Base-by-base conservation (phyloP, 2,113 vertebrate species). In the Xiphophorus hellerii region DNA sequence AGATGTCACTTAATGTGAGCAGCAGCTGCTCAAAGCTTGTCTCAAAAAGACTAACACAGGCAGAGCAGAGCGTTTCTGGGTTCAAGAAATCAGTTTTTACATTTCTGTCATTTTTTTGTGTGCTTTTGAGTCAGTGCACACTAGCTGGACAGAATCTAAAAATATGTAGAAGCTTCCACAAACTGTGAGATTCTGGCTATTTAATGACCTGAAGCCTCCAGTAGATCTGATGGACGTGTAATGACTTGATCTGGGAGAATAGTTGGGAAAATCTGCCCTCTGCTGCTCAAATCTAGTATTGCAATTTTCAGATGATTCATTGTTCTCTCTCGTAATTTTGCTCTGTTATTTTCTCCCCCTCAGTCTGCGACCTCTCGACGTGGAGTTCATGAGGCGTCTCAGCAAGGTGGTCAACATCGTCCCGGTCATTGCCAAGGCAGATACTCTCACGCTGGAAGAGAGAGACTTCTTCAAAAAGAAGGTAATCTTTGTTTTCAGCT, bases 361-460 rank as follows among this genome's bases (percentile, higher is more conserved):
- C 90, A 98, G 98, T 80, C 96, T 99, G 58, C 93, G 98, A 74
- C 97, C 97, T n/a, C 84, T 99, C 29, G 98, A 99, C 88, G 97
- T 99, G 4, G 98, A 98, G 90, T 99, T 99, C 90, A 99, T 99
- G 98, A 96, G 97, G 68, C 97, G 97, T 66, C 95, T 99, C 60
- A 99, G 98, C 93, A 99, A 99, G 86, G 98, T 99, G 80, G 98
- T 99, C 81, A 99, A 99, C 93, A 98, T 99, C 0, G 98, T 99
- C 29, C 98, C 98, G 0, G 97, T 99, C 90, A 99, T 99, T 0
- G 97, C 98, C 68, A 99, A 99, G 72, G 98, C 98, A 0, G 98
- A 99, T 89, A 99, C 98, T 0, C 91, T 99, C 83, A 99, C 98
- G 44, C 94, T 99, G 94, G 98, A 99, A 85, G 98, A 99, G 93